Percentiles rank a stretch among this genome's conserved stretches.
Conservation (phyloP, 2,888 invertebrate genomes). For the Agonopterix alstromeriana region DNA sequence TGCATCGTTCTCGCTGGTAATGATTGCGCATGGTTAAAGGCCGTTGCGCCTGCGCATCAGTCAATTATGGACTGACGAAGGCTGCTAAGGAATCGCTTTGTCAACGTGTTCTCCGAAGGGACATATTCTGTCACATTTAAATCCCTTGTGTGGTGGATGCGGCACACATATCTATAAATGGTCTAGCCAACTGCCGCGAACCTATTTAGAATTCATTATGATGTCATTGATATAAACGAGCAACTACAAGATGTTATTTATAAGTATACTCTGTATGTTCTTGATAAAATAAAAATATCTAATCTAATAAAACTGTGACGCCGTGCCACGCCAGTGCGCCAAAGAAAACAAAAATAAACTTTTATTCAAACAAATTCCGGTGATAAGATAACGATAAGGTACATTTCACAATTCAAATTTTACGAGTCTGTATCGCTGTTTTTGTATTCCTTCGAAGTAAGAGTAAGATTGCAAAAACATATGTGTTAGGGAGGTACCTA, state of each 20-base stretch:
- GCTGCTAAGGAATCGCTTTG: conserved; percentile 21
- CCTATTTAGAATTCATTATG: conserved; percentile 2
- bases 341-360: conserved; percentile 38
- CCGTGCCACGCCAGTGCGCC: conserved; percentile 17
- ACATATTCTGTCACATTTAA: conserved; percentile 15
- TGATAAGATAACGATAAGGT: conserved; percentile 23
- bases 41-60: conserved; percentile 21
- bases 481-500: too few species aligned
- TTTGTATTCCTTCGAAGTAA: too few species aligned
- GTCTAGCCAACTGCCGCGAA: not conserved
- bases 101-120: conserved; percentile 31
- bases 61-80: conserved; percentile 36
- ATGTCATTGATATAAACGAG: conserved; percentile 1
- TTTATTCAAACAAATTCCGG: conserved; percentile 44
- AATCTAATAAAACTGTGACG: conserved; percentile 27
- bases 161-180: conserved; percentile 2
- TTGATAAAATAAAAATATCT: conserved; percentile 16
- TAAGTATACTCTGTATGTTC: too few species aligned
- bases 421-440: too few species aligned
- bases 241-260: too few species aligned
- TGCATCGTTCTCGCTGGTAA: conserved; percentile 9
- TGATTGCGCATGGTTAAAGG: conserved; percentile 28
- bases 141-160: conserved; percentile 12
- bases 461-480: too few species aligned
- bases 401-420: too few species aligned